Percentiles rank a stretch among this genome's conserved stretches.
These are phyloP conservation scores for Alectura lathami DNA, from an alignment of 2,113 vertebrate species.

Conservation along the genomic window DNA sequence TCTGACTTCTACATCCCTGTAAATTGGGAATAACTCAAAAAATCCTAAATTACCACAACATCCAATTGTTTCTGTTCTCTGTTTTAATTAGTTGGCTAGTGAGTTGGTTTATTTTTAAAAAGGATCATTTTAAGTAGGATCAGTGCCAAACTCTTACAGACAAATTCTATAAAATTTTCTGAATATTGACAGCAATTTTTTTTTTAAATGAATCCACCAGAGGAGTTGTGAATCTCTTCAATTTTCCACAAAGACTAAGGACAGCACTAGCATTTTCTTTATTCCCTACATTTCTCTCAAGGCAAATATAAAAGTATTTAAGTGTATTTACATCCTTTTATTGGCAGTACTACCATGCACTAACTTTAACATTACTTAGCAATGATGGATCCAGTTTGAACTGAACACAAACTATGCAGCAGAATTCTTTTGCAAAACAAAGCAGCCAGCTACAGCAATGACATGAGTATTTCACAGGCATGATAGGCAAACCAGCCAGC, in stretches of 20 bases:
- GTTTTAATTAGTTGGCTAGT: neutral
- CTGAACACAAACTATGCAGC: neutral
- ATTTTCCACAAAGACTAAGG: neutral
- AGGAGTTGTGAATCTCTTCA: neutral
- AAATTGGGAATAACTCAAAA: neutral
- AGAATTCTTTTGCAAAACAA: neutral
- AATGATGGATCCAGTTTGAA: neutral
- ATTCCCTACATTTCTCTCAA: neutral
- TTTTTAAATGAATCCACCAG: neutral
- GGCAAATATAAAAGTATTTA: neutral
- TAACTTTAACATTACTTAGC: neutral
- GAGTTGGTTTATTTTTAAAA: neutral
- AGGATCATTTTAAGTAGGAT: neutral
- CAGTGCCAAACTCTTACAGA: neutral
- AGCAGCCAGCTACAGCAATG: neutral
- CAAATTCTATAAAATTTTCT: neutral
- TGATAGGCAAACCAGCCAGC: neutral
- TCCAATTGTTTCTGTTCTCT: neutral
- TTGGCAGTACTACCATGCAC: accelerated
- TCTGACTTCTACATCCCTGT: neutral
- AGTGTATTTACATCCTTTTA: neutral
- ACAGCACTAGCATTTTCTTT: neutral
- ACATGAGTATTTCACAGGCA: neutral
- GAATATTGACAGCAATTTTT: neutral
- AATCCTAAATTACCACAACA: neutral